A percentile compares a stretch with the other conserved stretches of the same genome.
Evolutionary conservation across 2,113 vertebrate genomes (phyloP).

Genomic region (Apaloderma vittatum): DNA sequence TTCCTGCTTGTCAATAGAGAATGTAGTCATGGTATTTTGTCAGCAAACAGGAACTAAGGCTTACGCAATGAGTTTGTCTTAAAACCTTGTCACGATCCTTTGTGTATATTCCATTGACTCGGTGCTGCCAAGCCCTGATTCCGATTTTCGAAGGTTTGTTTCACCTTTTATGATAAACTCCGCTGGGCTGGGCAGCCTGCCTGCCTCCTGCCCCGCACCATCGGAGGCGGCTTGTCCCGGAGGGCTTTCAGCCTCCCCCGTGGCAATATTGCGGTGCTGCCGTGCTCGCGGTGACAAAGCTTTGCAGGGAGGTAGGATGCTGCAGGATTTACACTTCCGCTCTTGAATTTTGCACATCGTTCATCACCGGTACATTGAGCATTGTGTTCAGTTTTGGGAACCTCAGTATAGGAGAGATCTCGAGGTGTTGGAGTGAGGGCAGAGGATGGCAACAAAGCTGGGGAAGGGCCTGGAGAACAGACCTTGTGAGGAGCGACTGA

Average conservation of each 20-base stretch:
- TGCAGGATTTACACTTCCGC: rapidly evolving
- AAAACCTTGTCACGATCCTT: neutral
- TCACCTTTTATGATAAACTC: neutral
- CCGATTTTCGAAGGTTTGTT: neutral
- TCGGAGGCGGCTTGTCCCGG: neutral
- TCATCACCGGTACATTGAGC: neutral
- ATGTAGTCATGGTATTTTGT: neutral
- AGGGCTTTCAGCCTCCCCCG: rapidly evolving
- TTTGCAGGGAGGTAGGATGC: rapidly evolving
- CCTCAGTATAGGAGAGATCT: no score
- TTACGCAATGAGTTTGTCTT: neutral
- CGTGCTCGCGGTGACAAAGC: neutral
- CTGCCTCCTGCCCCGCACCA: no score
- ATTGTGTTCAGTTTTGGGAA: no score
- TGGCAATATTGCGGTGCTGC: rapidly evolving
- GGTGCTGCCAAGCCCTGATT: neutral
- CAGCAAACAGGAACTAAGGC: neutral
- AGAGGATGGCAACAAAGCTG: no score
- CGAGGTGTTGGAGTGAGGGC: no score
- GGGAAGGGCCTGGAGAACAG: no score
- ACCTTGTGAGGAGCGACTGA: no score
- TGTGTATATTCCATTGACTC: neutral
- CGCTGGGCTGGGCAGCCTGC: no score
- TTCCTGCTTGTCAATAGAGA: neutral
- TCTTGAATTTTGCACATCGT: neutral